Base-by-base conservation (phyloP, 1,140 invertebrate genomes). In the Oncopodura yosiiana region DNA sequence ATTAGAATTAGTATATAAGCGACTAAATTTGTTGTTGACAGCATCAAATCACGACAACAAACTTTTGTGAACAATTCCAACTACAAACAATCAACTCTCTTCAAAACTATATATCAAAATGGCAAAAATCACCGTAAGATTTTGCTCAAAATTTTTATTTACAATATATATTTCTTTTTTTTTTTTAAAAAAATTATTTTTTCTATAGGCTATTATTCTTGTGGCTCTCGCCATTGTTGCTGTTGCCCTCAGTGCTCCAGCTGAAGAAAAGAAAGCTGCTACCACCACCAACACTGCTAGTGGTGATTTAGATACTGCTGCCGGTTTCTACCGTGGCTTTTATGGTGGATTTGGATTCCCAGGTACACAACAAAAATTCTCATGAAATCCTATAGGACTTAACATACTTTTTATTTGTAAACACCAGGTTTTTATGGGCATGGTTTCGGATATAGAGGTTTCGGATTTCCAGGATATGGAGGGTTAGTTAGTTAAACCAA, bases 221-320 rank as follows among this genome's bases (percentile, higher is more conserved):
- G 34, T 49, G 19, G 48, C 48, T 11, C 32, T 49, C 16, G 48
- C 48, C 26, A 16, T 39, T 32, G 34, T 49, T 16, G 48, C 48
- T 6, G 24, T 39, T 9, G 48, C 48, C 26, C 27, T 49, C 1
- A 34, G 32, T 14, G 48, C 48, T 38, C 24, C 30, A 11, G 11
- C 12, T n/a, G n/a, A 42, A 45, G 12, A 53, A 53, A 30, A 38
- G 44, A 37, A 36, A 53, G 18, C 41, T 53, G 12, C 34, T 44
- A 36, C n/a, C n/a, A 53, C 50, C 2, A 41, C 50, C 14, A 42
- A 29, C 26, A 27, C 39, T 3, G 24, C 14, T 18, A 30, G 42
- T 6, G n/a, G 16, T 5, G 50, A 41, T 2, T 53, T 3, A 29
- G 32, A 16, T 24, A 23, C 24, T 38, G 37, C 16, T 9, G 14